Base-by-base conservation (phyloP, 2,113 vertebrate genomes). In the Onychorhynchus coronatus region DNA sequence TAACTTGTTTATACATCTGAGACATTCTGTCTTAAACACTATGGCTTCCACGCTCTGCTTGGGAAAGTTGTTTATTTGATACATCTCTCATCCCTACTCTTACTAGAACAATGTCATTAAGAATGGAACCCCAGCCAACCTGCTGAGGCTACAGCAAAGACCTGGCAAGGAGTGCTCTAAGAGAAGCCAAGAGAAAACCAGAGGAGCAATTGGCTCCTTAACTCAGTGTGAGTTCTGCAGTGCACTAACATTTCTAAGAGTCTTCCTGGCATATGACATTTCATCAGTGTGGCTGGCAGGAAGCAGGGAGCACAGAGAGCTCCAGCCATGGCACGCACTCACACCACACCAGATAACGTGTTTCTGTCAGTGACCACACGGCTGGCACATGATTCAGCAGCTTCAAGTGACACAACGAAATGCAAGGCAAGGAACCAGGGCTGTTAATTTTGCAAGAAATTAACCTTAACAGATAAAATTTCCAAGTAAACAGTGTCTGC, bases 161-260 rank as follows among this genome's bases (percentile, higher is more conserved):
- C 22, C 37, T 62, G 59, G 42, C 88, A 95, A 67, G 21, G 14
- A 77, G 39, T 18, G 6, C n/a, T 37, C 59, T 92, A 83, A 52
- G 66, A 37, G 37, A 77, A 92, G 65, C 31, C 58, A 92, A 75
- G 23, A 91, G 50, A 77, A 91, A 88, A 89, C 23, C 63, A 80
- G 21, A 49, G 31, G 5, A 35, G 61, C 31, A 84, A 81, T 90
- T 55, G 92, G 37, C 30, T 81, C 65, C 37, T 74, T 83, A 86
- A 86, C 20, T 83, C 59, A 33, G 21, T 33, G 2, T 3, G 76
- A 89, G 41, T 52, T 63, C 33, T 66, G 70, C 16, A 65, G 21
- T 17, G 24, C 24, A 52, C 15, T 86, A 25, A 25, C 9, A 83
- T 46, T 77, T 88, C 61, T 66, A 41, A 74, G 70, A 87, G 28